A percentile compares a stretch with the other conserved stretches of the same genome.
phyloP scores from a whole-genome alignment of 2,113 vertebrate species.

The Felis catus region DNA sequence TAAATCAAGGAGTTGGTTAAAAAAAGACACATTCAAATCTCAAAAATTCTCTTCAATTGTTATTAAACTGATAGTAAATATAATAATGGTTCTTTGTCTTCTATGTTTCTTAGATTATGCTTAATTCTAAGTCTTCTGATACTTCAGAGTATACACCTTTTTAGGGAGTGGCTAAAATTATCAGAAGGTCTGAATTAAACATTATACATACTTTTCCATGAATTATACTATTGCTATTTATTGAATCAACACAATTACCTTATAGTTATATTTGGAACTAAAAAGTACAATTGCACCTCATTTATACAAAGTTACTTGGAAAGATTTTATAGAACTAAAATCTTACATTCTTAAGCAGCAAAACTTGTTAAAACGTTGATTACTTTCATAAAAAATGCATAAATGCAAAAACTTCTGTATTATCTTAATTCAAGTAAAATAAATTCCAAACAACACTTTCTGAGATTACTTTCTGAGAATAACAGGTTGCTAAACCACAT shows the following conservation, averaged over 20 bases:
- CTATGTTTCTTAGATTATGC: not conserved
- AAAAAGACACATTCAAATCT: not conserved
- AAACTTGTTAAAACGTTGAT: not conserved
- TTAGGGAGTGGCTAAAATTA: not conserved
- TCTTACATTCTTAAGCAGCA: not conserved
- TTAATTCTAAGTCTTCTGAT: not conserved
- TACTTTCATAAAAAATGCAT: not conserved
- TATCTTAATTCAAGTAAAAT: not conserved
- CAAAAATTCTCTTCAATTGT: conserved; percentile 4
- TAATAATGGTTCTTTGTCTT: not conserved
- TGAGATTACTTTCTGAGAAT: not conserved
- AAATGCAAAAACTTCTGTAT: not conserved
- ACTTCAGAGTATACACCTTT: not conserved
- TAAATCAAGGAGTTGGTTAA: conserved; percentile 3
- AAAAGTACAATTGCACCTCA: not conserved
- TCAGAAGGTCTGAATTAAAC: not conserved
- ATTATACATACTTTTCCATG: not conserved
- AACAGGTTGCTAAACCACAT: not conserved
- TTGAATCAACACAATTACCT: not conserved
- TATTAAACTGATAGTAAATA: conserved; percentile 23
- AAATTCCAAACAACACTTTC: not conserved
- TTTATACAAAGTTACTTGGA: not conserved
- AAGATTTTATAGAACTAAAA: not conserved
- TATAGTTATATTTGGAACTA: not conserved
- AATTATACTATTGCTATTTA: not conserved